These are phyloP conservation scores for Porites cylindrica DNA, from an alignment of 92 coral and sea anemone genomes.

Conservation along the genomic window DNA sequence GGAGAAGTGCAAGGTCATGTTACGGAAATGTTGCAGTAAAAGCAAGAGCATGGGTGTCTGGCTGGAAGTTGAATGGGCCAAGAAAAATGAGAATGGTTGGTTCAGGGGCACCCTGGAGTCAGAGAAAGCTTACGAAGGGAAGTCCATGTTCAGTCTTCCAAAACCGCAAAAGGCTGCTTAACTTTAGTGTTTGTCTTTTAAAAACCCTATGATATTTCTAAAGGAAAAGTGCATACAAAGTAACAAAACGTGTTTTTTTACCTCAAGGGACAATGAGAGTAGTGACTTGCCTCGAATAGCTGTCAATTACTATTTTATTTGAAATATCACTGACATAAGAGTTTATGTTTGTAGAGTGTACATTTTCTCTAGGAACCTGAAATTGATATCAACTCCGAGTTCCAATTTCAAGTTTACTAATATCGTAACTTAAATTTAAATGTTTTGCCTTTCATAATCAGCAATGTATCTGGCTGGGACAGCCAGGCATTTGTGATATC, in stretches of 20 bases:
- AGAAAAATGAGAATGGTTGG: constrained; percentile 69
- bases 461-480: background rate
- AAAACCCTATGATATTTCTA: background rate
- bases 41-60: constrained; percentile 69
- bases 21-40: constrained; percentile 60
- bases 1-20: constrained; percentile 59
- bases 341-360: no score
- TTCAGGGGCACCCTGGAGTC: constrained; percentile 16
- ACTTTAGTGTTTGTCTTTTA: background rate
- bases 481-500: background rate
- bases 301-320: no score
- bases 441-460: no score
- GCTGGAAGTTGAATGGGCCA: constrained; percentile 88
- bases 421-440: no score
- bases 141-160: constrained; percentile 34
- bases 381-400: no score
- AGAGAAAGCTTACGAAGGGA: constrained; percentile 8
- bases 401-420: no score
- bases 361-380: no score
- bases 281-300: no score
- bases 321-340: no score
- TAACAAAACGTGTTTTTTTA: background rate
- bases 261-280: no score
- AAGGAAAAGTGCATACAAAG: background rate
- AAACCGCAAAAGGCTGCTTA: constrained; percentile 3